Evolutionary conservation across 2,888 invertebrate species (phyloP), one percentile per base, ranked within the genome.

Genomic region (Drosophila sordidapex): DNA sequence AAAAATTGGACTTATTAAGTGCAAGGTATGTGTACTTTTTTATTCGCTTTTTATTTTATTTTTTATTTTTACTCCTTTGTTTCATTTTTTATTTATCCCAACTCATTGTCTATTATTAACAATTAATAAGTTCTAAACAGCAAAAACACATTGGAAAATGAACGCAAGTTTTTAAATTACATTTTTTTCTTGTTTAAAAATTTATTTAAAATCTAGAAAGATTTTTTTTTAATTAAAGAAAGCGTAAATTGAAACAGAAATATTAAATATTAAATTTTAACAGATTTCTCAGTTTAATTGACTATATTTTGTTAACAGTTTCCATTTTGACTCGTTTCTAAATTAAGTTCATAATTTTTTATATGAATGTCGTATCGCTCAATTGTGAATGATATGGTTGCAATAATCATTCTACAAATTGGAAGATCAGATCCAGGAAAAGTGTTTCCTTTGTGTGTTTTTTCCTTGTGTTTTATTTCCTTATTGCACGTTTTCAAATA

Each of bases 11-110:
- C 79, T 58, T 74, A 51, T 81, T 72, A 79, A 87, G 89, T 89
- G 89, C 83, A 90, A 87, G 87, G 87, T 87, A 87, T 87, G 87
- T 87, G 87, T 83, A 86, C 88, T 74, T 83, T 82, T 72, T 71
- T 74, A 74, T 75, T 66, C 43, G 58, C 38, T 79, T 79, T 71
- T 77, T 79, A 52, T 66, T 84, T 74, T 27, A 56, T 43, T 61
- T 15, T 48, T 63, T 18, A 15, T 62, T 67, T 69, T 27, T 72
- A 51, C 49, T 57, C 36, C 4, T 54, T 54, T 35, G 2, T 43
- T 58, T 53, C 15, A n/a, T 36, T 65, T 58, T 49, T 46, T 58
- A 54, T 53, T 46, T 53, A 53, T 53, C 4, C 33, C 13, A 27
- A 36, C 27, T 48, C 52, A 66, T 4, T 27, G 27, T 27, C 27